A percentile compares a stretch with the other conserved stretches of the same genome.
phyloP scores from a whole-genome alignment of 2,113 vertebrate species.

The Passerina amoena region DNA sequence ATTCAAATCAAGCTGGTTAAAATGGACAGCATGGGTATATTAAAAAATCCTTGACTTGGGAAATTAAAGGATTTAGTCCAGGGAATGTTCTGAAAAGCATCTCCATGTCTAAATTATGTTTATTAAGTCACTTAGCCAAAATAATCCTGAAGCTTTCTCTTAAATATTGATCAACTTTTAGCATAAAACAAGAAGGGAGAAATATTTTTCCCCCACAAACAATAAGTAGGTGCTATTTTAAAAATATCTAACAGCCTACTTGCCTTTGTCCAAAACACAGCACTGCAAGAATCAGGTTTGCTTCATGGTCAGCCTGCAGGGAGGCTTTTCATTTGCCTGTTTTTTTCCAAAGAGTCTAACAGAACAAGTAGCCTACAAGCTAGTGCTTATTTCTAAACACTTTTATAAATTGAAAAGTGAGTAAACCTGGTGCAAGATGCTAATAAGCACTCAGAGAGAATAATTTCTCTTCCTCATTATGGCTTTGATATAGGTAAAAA shows the following conservation, averaged over 20 bases:
- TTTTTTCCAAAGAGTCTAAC: background rate
- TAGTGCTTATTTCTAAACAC: background rate
- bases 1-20: background rate
- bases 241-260: background rate
- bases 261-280: background rate
- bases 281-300: background rate
- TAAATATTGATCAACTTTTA: background rate
- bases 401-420: background rate
- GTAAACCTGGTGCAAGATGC: background rate
- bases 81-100: background rate
- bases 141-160: background rate
- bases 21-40: background rate
- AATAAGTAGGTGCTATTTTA: background rate
- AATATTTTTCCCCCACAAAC: background rate
- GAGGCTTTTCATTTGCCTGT: background rate
- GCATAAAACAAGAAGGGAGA: background rate
- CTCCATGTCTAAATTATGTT: background rate
- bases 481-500: background rate
- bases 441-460: background rate
- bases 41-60: background rate
- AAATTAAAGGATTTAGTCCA: background rate
- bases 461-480: background rate
- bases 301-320: background rate
- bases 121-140: background rate
- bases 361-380: background rate